These are phyloP conservation scores for Poecilia wingei DNA, from an alignment of 2,797 vertebrate species.

Conservation along the genomic window DNA sequence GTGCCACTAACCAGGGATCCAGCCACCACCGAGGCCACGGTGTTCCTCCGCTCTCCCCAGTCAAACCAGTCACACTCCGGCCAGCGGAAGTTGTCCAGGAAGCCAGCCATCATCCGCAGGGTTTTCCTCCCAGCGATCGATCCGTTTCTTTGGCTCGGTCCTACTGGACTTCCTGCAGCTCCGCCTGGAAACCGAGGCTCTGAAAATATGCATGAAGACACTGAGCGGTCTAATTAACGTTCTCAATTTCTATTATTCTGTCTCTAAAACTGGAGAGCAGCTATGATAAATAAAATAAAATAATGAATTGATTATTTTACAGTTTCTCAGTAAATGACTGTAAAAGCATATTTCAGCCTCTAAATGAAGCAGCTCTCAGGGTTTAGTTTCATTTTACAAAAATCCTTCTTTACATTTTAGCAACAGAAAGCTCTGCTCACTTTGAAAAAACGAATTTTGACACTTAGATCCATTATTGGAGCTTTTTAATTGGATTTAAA, in stretches of 20 bases:
- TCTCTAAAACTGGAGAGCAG: not conserved
- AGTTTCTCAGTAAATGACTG: not conserved
- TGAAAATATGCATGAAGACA: not conserved
- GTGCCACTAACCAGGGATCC: constrained; percentile 85
- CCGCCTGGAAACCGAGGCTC: not conserved
- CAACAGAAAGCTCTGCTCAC: not conserved
- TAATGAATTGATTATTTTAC: no score
- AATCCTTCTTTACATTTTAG: not conserved
- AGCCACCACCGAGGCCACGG: constrained; percentile 85
- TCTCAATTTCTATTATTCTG: not conserved
- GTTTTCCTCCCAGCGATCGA: not conserved
- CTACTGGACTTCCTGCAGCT: not conserved
- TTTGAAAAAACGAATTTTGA: not conserved
- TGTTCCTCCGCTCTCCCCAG: constrained; percentile 90
- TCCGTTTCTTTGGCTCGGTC: not conserved
- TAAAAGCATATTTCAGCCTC: not conserved
- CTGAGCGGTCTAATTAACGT: not conserved
- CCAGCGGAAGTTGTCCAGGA: constrained; percentile 91
- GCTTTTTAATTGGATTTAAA: not conserved
- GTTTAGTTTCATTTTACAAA: not conserved
- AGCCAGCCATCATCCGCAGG: constrained; percentile 90
- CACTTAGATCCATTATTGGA: not conserved
- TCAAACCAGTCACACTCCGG: constrained; percentile 92
- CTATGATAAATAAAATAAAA: no score
- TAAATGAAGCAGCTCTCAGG: not conserved